Evolutionary conservation across 2,888 invertebrate genomes (phyloP), one percentile per base, ranked within the genome.

Genomic region (Creontiades dilutus): DNA sequence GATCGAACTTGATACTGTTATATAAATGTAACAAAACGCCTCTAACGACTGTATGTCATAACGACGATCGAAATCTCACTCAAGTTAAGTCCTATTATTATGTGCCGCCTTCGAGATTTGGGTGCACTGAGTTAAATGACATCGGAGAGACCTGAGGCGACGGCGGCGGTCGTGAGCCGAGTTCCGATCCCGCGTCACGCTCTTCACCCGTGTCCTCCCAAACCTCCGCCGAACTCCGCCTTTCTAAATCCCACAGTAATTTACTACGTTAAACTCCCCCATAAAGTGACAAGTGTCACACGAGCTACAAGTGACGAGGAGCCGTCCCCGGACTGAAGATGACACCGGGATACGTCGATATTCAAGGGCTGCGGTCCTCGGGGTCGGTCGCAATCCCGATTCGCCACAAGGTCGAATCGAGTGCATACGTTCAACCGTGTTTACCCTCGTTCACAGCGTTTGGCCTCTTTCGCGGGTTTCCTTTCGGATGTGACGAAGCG

Each of bases 191-290:
- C 4, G 13, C 57, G n/a, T 68, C 68, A 68, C 68, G 68, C 68
- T 68, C 27, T n/a, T n/a, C 11, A 0, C 11, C 23, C 5, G 5
- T 23, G 68, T 23, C 68, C 23, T 68, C 23, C 23, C 23, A 2
- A 61, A 61, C 52, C 52, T 12, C 13, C 16, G 27, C 27, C 68
- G 19, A 68, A 68, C 23, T 37, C 11, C 78, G 37, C 16, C 78
- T 78, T 78, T 78, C 78, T 47, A 78, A 78, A 78, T 78, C 78
- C 78, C 78, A 76, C 76, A 76, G 14, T 78, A 37, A 78, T 78
- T 78, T 47, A 47, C 19, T 46, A 47, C 28, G 16, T 37, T 46
- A 9, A 78, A 46, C 68, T 19, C 68, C 68, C 68, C 23, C 52
- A 52, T 52, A 52, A 52, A 52, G 68, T 68, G 68, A 68, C 23